A percentile compares a stretch with the other conserved stretches of the same genome.
These are phyloP conservation scores for Allacma fusca DNA, from an alignment of 2,888 invertebrate genomes.

Conservation along the genomic window DNA sequence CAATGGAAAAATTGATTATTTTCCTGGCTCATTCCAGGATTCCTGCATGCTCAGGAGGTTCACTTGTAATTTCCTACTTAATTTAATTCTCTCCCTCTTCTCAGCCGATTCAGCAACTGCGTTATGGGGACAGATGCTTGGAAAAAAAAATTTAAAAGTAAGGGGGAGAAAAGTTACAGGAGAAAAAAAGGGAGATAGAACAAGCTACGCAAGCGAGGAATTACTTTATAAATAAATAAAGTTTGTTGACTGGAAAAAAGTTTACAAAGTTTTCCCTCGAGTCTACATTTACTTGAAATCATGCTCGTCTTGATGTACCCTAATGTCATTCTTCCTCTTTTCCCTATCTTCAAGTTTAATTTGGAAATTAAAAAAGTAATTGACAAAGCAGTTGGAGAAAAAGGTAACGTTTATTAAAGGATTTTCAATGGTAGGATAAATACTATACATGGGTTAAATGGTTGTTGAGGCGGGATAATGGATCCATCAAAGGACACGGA, in stretches of 20 bases:
- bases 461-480: not conserved
- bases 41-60: no score
- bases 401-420: slow-evolving; percentile 12
- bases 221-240: slow-evolving; percentile 12
- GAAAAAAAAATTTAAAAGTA: not conserved
- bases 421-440: not conserved
- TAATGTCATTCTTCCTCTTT: slow-evolving; percentile 4
- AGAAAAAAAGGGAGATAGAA: no score
- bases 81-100: no score
- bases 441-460: not conserved
- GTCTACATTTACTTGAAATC: not conserved
- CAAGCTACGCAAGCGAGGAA: not conserved
- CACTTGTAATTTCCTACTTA: no score
- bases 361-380: slow-evolving; percentile 10
- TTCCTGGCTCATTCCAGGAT: no score
- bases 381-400: not conserved
- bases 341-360: slow-evolving; percentile 7
- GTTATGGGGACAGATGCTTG: no score
- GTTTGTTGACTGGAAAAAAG: slow-evolving; percentile 16
- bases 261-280: slow-evolving; percentile 16
- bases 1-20: no score
- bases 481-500: not conserved
- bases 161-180: not conserved
- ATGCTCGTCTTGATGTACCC: not conserved
- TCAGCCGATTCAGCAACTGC: no score